phyloP scores from a whole-genome alignment of 2,113 vertebrate species.

The Oncorhynchus mykiss region DNA sequence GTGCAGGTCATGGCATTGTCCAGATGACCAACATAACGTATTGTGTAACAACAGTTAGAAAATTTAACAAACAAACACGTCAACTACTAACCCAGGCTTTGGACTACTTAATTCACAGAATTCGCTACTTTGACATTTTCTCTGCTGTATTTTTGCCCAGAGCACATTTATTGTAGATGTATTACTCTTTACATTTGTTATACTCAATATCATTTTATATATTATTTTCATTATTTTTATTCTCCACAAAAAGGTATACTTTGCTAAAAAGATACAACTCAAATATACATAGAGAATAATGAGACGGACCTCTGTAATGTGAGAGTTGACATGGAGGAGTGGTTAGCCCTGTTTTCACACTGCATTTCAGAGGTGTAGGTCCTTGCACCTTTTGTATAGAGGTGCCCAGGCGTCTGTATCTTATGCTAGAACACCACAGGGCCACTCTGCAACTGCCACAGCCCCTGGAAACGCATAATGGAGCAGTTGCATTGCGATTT shows the following conservation, averaged over 20 bases:
- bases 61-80: slow-evolving; percentile 68
- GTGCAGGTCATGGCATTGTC: slow-evolving; percentile 52
- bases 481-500: slow-evolving; percentile 65
- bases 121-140: slow-evolving; percentile 67
- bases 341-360: slow-evolving; percentile 73
- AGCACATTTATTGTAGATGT: slow-evolving; percentile 54
- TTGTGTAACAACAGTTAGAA: slow-evolving; percentile 69
- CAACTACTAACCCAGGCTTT: slow-evolving; percentile 70
- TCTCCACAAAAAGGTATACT: slow-evolving; percentile 69
- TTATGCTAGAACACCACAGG: slow-evolving; percentile 54
- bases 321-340: slow-evolving; percentile 63
- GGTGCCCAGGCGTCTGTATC: slow-evolving; percentile 55
- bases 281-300: slow-evolving; percentile 68
- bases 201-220: slow-evolving; percentile 64
- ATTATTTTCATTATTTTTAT: slow-evolving; percentile 53
- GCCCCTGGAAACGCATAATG: slow-evolving; percentile 75
- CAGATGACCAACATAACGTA: slow-evolving; percentile 54
- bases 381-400: slow-evolving; percentile 66
- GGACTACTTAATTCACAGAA: slow-evolving; percentile 71
- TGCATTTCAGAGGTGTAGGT: slow-evolving; percentile 57
- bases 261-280: slow-evolving; percentile 64
- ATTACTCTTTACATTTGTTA: slow-evolving; percentile 60
- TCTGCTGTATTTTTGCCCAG: slow-evolving; percentile 62
- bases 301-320: slow-evolving; percentile 33
- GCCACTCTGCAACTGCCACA: slow-evolving; percentile 61